Conservation (phyloP, 2,797 vertebrate species). For the Thaleichthys pacificus region DNA sequence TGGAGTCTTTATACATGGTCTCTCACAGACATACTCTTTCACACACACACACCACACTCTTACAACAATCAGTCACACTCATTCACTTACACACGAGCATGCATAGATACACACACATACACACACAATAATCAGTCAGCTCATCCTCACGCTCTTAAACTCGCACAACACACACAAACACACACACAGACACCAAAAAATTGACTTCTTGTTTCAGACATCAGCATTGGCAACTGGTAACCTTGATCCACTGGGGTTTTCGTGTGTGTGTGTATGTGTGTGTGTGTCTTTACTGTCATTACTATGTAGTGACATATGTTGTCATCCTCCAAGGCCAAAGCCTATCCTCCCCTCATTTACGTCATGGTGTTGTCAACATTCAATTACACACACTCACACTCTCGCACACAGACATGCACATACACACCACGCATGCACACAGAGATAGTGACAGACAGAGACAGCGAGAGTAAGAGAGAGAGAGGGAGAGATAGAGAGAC, state of each 20-base stretch:
- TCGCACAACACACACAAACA: slow-evolving; percentile 21
- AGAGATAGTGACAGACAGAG: slow-evolving; percentile 27
- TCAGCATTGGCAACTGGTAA: background rate
- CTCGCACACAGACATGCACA: slow-evolving; percentile 18
- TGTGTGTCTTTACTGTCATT: background rate
- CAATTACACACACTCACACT: slow-evolving; percentile 26
- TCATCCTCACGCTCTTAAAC: slow-evolving; percentile 22
- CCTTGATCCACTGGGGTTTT: background rate
- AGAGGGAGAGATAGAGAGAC: slow-evolving; percentile 12
- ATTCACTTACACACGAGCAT: background rate
- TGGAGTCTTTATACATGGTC: slow-evolving; percentile 18
- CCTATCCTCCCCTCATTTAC: slow-evolving; percentile 22
- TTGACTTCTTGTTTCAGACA: no score
- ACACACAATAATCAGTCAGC: background rate
- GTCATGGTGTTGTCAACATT: slow-evolving; percentile 31
- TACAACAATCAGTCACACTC: background rate
- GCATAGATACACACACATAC: background rate
- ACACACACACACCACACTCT: slow-evolving; percentile 24
- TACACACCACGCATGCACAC: background rate
- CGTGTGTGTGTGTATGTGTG: background rate
- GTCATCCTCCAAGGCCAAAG: background rate
- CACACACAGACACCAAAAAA: background rate
- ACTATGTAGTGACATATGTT: slow-evolving; percentile 1
- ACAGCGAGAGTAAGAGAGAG: slow-evolving; percentile 4
- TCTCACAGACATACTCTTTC: slow-evolving; percentile 13